Percentiles rank a stretch among this genome's conserved stretches.
Conservation (phyloP, 2,797 vertebrate species). For the Esox masquinongy region DNA sequence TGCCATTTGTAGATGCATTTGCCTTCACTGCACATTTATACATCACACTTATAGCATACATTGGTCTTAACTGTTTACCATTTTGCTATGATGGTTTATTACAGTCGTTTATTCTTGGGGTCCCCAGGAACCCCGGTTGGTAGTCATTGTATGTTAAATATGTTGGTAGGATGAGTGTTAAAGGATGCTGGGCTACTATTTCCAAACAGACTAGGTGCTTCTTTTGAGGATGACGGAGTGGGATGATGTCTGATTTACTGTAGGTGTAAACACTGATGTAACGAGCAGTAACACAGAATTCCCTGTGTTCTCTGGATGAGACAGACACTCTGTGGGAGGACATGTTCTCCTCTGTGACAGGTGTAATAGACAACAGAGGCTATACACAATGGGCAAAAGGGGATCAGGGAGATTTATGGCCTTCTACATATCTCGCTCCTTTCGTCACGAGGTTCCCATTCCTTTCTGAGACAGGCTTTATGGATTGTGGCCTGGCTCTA, state of each 20-base stretch:
- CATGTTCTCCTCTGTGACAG: slow-evolving; percentile 1
- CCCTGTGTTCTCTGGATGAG: slow-evolving; percentile 13
- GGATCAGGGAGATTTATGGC: neutral
- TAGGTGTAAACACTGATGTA: neutral
- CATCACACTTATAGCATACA: too few species aligned
- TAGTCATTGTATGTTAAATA: too few species aligned
- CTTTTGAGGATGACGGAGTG: neutral
- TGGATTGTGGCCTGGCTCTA: neutral
- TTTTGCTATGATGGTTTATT: too few species aligned
- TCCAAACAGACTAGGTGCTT: neutral
- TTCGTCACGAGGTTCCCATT: neutral
- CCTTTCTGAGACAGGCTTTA: neutral
- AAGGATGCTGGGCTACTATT: neutral
- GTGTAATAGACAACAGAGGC: neutral
- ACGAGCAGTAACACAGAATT: neutral
- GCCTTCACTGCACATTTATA: too few species aligned
- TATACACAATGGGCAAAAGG: neutral
- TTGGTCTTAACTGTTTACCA: too few species aligned
- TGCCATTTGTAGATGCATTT: too few species aligned
- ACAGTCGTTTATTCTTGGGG: too few species aligned
- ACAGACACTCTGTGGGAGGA: neutral
- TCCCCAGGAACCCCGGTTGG: too few species aligned
- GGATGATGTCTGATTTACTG: neutral
- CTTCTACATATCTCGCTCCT: neutral
- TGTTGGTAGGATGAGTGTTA: too few species aligned